A percentile compares a stretch with the other conserved stretches of the same genome.
Conservation (phyloP, 1,140 invertebrate genomes). For the Diorhabda elongata region DNA sequence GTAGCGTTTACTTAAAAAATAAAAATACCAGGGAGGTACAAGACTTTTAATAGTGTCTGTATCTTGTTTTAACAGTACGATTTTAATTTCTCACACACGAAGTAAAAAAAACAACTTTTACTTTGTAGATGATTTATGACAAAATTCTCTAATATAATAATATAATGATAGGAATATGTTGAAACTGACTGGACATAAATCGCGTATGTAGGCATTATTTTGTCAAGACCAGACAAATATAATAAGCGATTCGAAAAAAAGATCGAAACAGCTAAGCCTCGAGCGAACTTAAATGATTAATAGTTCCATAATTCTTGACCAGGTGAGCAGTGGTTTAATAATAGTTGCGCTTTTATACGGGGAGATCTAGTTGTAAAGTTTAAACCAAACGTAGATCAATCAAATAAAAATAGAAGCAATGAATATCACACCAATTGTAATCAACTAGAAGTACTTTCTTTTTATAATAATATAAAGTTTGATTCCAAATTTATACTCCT, state of each 20-base stretch:
- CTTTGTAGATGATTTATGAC: slow-evolving; percentile 8
- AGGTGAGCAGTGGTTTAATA: slow-evolving; percentile 33
- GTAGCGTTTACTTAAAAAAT: too few species aligned
- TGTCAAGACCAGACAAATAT: slow-evolving; percentile 40
- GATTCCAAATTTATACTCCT: too few species aligned
- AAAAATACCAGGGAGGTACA: too few species aligned
- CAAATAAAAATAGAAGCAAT: too few species aligned
- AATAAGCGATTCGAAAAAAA: slow-evolving; percentile 34
- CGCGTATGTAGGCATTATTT: slow-evolving; percentile 38
- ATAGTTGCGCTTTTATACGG: slow-evolving; percentile 20
- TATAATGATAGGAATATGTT: slow-evolving; percentile 19
- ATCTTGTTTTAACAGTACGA: too few species aligned
- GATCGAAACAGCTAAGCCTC: slow-evolving; percentile 20
- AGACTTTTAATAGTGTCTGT: too few species aligned
- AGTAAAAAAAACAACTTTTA: neutral
- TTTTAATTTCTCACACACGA: too few species aligned
- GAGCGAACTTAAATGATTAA: slow-evolving; percentile 37
- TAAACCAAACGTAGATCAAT: too few species aligned
- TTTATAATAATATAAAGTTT: too few species aligned
- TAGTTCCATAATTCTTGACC: slow-evolving; percentile 38
- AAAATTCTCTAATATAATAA: slow-evolving; percentile 11
- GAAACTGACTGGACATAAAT: slow-evolving; percentile 24
- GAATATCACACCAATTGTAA: too few species aligned
- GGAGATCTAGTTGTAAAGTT: too few species aligned
- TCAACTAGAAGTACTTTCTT: too few species aligned